A percentile compares a stretch with the other conserved stretches of the same genome.
Conservation (phyloP, 2,888 invertebrate genomes). For the Erpobdella octoculata region DNA sequence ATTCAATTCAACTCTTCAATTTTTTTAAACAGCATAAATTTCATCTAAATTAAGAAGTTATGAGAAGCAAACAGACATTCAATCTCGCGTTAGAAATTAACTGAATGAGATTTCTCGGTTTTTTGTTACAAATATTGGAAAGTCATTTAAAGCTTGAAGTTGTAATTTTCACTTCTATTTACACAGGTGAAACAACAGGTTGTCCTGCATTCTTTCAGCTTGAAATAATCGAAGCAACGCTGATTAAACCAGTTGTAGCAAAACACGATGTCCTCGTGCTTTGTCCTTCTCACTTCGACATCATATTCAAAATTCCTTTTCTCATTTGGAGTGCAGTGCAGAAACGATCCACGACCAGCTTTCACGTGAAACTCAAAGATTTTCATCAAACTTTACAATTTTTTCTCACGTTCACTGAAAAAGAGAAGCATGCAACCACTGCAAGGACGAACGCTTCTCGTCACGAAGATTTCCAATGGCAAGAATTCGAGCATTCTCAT, state of each 20-base stretch:
- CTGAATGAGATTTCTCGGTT: too few relatives aligned
- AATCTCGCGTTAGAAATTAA: too few relatives aligned
- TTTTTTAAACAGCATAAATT: too few relatives aligned
- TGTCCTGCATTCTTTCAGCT: neutral
- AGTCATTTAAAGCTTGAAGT: too few relatives aligned
- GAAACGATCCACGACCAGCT: neutral
- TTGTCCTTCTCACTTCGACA: neutral
- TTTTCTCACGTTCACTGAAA: neutral
- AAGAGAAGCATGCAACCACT: neutral
- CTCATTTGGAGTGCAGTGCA: neutral
- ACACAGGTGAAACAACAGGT: neutral
- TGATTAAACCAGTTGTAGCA: neutral
- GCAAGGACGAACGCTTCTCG: neutral
- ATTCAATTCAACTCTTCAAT: too few relatives aligned
- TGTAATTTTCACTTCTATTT: too few relatives aligned
- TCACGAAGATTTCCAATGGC: neutral
- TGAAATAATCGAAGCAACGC: neutral
- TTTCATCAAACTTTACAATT: neutral
- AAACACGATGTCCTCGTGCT: neutral
- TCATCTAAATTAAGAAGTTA: too few relatives aligned
- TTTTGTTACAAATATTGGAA: too few relatives aligned
- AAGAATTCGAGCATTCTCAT: slow-evolving; percentile 1
- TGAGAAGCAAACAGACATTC: too few relatives aligned
- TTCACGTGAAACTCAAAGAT: neutral
- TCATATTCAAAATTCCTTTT: neutral